Evolutionary conservation across 2,888 invertebrate genomes (phyloP).

Genomic region (Omphaloscelis lunosa): DNA sequence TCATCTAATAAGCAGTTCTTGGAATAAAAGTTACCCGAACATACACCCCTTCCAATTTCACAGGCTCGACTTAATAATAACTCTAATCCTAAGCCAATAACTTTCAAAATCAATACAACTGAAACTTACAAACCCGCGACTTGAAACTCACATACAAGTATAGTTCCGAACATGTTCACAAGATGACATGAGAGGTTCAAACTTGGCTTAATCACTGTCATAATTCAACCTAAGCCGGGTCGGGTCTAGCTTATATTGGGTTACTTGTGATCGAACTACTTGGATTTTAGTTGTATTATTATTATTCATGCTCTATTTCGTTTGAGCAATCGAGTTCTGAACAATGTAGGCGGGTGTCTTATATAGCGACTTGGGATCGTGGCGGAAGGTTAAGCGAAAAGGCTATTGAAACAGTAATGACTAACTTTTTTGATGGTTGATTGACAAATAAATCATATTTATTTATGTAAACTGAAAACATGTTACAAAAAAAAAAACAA

Average conservation of each 20-base stretch:
- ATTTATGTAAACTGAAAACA: too few relatives aligned
- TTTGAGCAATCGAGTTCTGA: constrained; percentile 8
- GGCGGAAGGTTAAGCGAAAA: background rate
- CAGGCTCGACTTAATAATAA: constrained; percentile 11
- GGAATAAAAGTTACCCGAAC: background rate
- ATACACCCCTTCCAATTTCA: background rate
- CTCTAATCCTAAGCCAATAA: constrained; percentile 45
- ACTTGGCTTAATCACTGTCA: constrained; percentile 71
- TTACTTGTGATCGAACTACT: constrained; percentile 51
- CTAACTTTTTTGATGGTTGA: background rate
- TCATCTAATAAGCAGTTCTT: background rate
- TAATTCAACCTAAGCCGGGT: constrained; percentile 66
- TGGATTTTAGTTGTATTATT: constrained; percentile 40
- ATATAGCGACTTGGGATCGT: background rate
- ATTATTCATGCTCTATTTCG: constrained; percentile 34
- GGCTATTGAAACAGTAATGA: background rate
- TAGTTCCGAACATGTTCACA: constrained; percentile 46
- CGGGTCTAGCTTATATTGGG: constrained; percentile 57
- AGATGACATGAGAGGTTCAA: constrained; percentile 60
- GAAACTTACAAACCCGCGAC: constrained; percentile 22
- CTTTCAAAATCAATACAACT: constrained; percentile 52
- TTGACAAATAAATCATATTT: too few relatives aligned
- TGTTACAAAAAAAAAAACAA: too few relatives aligned
- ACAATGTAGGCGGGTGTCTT: background rate
- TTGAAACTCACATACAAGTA: constrained; percentile 44